These are phyloP conservation scores for Papilio polytes DNA, from an alignment of 1,140 invertebrate genomes.

Conservation along the genomic window DNA sequence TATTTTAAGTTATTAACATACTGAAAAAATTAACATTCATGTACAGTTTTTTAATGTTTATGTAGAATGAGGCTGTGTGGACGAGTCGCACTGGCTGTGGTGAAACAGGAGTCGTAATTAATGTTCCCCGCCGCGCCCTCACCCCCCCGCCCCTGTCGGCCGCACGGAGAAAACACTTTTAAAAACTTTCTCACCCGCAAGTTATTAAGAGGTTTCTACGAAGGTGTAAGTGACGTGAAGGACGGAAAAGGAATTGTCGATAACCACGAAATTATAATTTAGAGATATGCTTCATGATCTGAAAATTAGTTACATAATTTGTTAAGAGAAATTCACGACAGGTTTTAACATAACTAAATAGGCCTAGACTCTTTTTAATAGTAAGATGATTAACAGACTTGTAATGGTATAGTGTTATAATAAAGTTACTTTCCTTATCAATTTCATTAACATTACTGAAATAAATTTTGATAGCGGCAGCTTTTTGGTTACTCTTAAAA, in stretches of 20 bases:
- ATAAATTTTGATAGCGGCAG: too few relatives aligned
- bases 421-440: too few relatives aligned
- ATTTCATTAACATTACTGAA: too few relatives aligned
- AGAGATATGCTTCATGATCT: conserved; percentile 28
- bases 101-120: conserved; percentile 64
- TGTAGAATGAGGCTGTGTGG: conserved; percentile 46
- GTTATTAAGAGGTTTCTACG: conserved; percentile 79
- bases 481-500: not conserved
- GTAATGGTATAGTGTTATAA: too few relatives aligned
- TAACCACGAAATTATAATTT: conserved; percentile 20
- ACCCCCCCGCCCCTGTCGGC: conserved; percentile 48
- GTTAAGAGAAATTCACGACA: too few relatives aligned
- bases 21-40: not conserved
- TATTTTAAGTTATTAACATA: too few relatives aligned
- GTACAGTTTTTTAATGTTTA: not conserved
- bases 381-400: too few relatives aligned
- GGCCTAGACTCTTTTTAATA: too few relatives aligned
- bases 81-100: not conserved
- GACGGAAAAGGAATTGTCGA: conserved; percentile 42
- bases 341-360: too few relatives aligned
- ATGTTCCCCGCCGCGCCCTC: conserved; percentile 49
- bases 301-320: too few relatives aligned
- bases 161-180: conserved; percentile 72
- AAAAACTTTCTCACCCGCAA: conserved; percentile 75
- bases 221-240: conserved; percentile 55